Conservation (phyloP, 2,113 vertebrate genomes). For the Grus americana region DNA sequence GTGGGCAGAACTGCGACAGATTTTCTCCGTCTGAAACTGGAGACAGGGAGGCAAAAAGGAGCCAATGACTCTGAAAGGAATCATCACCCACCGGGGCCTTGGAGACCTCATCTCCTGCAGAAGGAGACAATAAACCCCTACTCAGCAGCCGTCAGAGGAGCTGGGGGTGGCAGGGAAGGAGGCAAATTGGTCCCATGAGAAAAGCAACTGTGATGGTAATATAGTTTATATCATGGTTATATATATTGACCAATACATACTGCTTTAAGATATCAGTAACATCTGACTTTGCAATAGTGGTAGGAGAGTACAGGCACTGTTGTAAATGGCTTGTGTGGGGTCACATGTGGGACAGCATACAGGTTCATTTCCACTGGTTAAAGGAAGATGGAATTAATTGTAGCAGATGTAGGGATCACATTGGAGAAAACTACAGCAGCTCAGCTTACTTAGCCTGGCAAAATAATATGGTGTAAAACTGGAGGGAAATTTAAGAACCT, state of each 20-base stretch:
- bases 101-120: background rate
- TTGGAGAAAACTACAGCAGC: background rate
- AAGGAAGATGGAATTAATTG: background rate
- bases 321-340: background rate
- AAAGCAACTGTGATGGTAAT: background rate
- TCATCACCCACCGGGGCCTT: background rate
- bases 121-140: background rate
- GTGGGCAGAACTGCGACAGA: background rate
- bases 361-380: background rate
- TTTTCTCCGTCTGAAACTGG: background rate
- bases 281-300: background rate
- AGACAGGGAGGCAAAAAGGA: background rate
- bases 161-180: background rate
- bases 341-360: background rate
- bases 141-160: background rate
- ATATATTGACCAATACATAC: background rate
- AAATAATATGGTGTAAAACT: background rate
- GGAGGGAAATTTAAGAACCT: background rate
- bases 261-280: background rate
- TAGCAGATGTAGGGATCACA: background rate
- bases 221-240: background rate
- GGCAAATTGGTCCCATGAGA: background rate
- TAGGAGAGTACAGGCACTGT: background rate
- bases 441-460: background rate
- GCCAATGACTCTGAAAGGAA: background rate